phyloP scores from a whole-genome alignment of 2,113 vertebrate genomes.

The Anolis sagrei region DNA sequence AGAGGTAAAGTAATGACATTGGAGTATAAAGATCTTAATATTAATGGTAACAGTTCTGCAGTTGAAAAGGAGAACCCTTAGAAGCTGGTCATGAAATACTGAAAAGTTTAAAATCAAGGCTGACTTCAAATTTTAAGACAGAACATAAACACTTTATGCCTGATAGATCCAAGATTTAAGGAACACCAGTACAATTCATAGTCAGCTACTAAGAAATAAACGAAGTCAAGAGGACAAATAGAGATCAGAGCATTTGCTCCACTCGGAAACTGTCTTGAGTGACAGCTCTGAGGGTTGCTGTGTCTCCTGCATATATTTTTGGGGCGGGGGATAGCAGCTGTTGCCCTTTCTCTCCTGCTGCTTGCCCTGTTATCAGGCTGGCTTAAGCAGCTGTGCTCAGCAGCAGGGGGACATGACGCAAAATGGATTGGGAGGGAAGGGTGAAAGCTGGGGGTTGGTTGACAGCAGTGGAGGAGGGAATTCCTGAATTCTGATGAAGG shows the following conservation, averaged over 20 bases:
- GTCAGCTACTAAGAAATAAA: background rate
- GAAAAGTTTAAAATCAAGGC: background rate
- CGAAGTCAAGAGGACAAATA: background rate
- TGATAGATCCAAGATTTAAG: background rate
- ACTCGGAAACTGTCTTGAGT: background rate
- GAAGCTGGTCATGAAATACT: background rate
- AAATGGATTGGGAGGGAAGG: too few species aligned
- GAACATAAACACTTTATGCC: background rate
- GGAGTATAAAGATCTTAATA: background rate
- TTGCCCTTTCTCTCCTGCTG: background rate
- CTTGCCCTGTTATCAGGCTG: background rate
- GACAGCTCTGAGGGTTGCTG: background rate
- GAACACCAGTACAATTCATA: background rate
- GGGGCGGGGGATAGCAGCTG: slow-evolving; percentile 6
- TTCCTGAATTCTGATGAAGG: background rate
- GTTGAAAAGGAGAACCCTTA: background rate
- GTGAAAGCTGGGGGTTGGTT: background rate
- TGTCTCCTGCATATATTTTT: slow-evolving; percentile 18
- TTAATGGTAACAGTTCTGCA: background rate
- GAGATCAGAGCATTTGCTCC: background rate
- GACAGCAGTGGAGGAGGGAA: background rate
- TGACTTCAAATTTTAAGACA: background rate
- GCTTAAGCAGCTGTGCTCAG: slow-evolving; percentile 28
- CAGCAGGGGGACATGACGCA: background rate
- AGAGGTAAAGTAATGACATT: too few species aligned